phyloP scores from a whole-genome alignment of 2,113 vertebrate species.

The Albula goreensis region DNA sequence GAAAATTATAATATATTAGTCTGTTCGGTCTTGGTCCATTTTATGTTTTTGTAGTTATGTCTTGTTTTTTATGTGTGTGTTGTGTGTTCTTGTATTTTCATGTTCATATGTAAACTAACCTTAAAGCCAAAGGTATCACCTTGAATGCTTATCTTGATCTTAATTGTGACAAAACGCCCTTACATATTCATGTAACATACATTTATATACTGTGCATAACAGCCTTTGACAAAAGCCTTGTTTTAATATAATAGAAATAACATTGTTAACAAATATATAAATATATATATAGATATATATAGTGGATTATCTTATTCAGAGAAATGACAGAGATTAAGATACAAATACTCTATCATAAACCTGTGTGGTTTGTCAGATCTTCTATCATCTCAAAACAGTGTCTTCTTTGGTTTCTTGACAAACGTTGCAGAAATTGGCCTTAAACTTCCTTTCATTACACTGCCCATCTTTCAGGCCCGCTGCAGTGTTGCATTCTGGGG shows the following conservation, averaged over 20 bases:
- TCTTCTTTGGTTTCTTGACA: conserved; percentile 22
- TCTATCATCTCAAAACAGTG: conserved; percentile 50
- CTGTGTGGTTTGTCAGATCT: conserved; percentile 53
- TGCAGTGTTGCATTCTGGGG: neutral
- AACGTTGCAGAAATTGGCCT: conserved; percentile 21
- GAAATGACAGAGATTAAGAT: conserved; percentile 39
- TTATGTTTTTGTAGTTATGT: conserved; percentile 27
- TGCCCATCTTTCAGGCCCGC: conserved; percentile 56
- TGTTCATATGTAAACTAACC: conserved; percentile 69
- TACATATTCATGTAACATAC: conserved; percentile 78
- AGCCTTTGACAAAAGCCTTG: conserved; percentile 59
- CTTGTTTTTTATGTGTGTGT: conserved; percentile 55
- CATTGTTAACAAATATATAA: conserved; percentile 53
- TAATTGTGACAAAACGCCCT: conserved; percentile 63
- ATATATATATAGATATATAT: conserved; percentile 33
- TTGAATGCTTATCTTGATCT: conserved; percentile 69
- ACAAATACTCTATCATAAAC: conserved; percentile 48
- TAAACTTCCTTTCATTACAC: conserved; percentile 46
- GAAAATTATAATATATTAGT: conserved; percentile 45
- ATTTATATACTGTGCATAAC: conserved; percentile 74
- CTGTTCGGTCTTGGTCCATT: conserved; percentile 35
- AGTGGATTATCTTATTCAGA: conserved; percentile 50
- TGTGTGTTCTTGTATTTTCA: conserved; percentile 49
- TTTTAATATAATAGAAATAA: conserved; percentile 68
- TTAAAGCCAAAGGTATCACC: conserved; percentile 74